phyloP scores from a whole-genome alignment of 2,113 vertebrate species.

The Geococcyx californianus region DNA sequence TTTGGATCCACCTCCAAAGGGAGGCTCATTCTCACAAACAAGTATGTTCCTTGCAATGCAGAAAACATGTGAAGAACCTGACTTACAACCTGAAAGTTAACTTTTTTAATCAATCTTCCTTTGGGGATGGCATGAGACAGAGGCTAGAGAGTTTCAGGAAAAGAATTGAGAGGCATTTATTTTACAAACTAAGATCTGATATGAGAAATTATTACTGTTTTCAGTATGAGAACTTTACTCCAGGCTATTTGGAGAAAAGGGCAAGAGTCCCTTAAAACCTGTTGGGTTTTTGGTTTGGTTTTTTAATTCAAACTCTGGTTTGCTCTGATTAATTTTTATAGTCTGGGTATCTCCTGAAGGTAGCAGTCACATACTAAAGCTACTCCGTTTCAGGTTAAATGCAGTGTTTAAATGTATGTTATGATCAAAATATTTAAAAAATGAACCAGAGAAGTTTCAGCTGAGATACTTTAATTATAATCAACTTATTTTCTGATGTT shows the following conservation, averaged over 20 bases:
- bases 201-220: not conserved
- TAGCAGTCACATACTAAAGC: not conserved
- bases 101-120: not conserved
- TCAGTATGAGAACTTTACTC: not conserved
- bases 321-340: not conserved
- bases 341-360: not conserved
- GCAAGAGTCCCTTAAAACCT: not conserved
- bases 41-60: not conserved
- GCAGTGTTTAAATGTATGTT: not conserved
- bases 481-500: not conserved
- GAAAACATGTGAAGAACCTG: not conserved
- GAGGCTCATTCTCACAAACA: not conserved
- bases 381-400: not conserved
- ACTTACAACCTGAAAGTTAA: not conserved
- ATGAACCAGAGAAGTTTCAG: not conserved
- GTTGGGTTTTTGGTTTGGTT: not conserved
- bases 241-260: not conserved
- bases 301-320: not conserved
- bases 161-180: not conserved
- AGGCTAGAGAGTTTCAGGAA: not conserved
- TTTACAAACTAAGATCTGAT: not conserved
- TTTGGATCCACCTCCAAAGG: not conserved
- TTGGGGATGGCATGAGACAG: not conserved
- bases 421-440: not conserved
- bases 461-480: not conserved